Evolutionary conservation across 2,113 vertebrate species (phyloP), one percentile per base, ranked within the genome.

Genomic region (Lepisosteus osseus): DNA sequence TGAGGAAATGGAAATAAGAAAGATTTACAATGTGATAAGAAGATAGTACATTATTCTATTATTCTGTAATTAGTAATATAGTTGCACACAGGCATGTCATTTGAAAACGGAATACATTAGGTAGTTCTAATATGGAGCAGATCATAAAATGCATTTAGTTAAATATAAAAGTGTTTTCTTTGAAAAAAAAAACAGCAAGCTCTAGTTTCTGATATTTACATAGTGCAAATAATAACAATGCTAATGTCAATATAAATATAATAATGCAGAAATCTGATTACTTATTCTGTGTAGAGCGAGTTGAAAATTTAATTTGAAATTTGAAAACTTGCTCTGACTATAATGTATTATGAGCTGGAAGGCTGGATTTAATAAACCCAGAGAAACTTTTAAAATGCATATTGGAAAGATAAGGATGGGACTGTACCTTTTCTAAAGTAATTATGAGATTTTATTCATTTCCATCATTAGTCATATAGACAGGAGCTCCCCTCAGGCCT

Each of bases 401-500:
- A 91, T 91, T 91, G 87, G 81, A 65, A 67, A 88, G 90, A 92
- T 93, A 91, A 92, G 88, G 88, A 85, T 83, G 87, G 85, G 85
- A 89, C 86, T 78, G 85, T 89, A 80, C 74, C 80, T 84, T 93
- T 89, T 89, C 90, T 95, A 89, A 94, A 94, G 89, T 90, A 91
- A 89, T 92, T 94, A 91, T 81, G 86, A 92, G 85, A 81, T 91
- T 91, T 93, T 93, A 85, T 91, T 93, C 92, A 91, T 89, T 92
- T 92, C 80, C 90, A 87, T 90, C 93, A 91, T 95, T 94, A 95
- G 90, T 95, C 89, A 91, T 84, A 89, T 80, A 90, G 88, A 89
- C 86, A 94, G 91, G 85, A 85, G 88, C 87, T 90, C 89, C 90
- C 88, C 93, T 92, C 85, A 92, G 92, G 92, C 92, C 87, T 90